Evolutionary conservation across 1,140 invertebrate species (phyloP), one percentile per base, ranked within the genome.

Genomic region (Camponotus floridanus): DNA sequence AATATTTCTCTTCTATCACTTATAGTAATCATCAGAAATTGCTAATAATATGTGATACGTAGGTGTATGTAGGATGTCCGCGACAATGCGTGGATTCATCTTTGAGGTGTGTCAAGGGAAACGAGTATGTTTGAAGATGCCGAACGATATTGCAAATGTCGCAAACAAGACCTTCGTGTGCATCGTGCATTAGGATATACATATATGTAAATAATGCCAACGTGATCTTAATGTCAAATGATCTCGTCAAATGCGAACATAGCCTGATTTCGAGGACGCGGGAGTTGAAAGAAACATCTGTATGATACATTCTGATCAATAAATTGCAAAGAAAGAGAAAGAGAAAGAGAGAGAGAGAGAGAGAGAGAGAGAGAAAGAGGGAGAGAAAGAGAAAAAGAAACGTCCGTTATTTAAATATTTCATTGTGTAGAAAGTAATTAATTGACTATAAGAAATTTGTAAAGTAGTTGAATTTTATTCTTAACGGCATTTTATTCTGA

Each of bases 101-200:
- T 86, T 87, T 64, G 39, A 91, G 87, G 57, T 90, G 68, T 92
- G 91, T 92, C 92, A 92, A 92, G 92, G 92, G 90, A 91, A 92
- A 91, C 91, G 59, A 85, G 89, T 79, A 59, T 80, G 62, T 57
- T 73, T 15, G 57, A 51, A 64, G 65, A 45, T 65, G 48, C 9
- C 74, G 76, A 85, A 36, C 87, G 76, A 89, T 91, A 87, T 87
- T 81, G 90, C 76, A 91, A 91, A 87, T 73, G 36, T 57, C 5
- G 18, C 8, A 67, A 31, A 31, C n/a, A 59, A 78, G 86, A 76
- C 59, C 71, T 64, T 90, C 48, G 15, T 76, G 78, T 61, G 59
- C 21, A 85, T 73, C 51, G 42, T 9, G 26, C 36, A 6, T 42
- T 48, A 87, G 45, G 26, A 65, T 39, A 45, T 4, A 42, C 48